Base-by-base conservation (phyloP, 1,140 invertebrate species). In the Rhopalosiphum maidis region DNA sequence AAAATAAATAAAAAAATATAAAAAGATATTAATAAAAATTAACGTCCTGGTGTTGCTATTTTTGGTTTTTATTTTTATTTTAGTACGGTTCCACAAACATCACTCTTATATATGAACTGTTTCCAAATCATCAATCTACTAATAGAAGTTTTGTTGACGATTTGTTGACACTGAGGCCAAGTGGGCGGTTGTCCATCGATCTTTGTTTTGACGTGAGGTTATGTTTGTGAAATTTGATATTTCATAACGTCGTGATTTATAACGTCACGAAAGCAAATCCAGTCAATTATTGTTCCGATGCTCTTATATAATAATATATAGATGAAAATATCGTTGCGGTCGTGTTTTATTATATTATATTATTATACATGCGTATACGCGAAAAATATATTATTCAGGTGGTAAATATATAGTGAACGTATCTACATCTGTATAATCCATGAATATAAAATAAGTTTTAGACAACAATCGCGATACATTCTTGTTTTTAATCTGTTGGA, bases 181-280 rank as follows among this genome's bases (percentile, higher is more conserved):
- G 43, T 43, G 41, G 85, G 41, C 30, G 85, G 43, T 46, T 87
- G 25, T 48, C 85, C 85, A 87, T 87, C 85, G 85, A 88, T 88
- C 43, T 88, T 51, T 51, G 46, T 88, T 51, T 88, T 88, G 43
- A 88, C 46, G n/a, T n/a, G 46, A 48, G 86, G 30, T 8, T 41
- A 86, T 87, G 43, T 87, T 87, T 48, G 43, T 48, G 25, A 87
- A 87, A 87, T 48, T 87, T 48, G 86, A 48, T 48, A 87, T 87
- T 87, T 87, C 43, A n/a, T 87, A 30, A 48, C 30, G 43, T 48
- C 15, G 18, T 87, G 86, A 87, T 87, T 87, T 87, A 87, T 86
- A 86, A 86, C 23, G 25, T 46, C 83, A 77, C 41, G 43, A 86
- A 86, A 46, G 41, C 37, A 25, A 43, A 86, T 46, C 23, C 23